Base-by-base conservation (phyloP, 2,797 vertebrate species). In the Botia almorhae region DNA sequence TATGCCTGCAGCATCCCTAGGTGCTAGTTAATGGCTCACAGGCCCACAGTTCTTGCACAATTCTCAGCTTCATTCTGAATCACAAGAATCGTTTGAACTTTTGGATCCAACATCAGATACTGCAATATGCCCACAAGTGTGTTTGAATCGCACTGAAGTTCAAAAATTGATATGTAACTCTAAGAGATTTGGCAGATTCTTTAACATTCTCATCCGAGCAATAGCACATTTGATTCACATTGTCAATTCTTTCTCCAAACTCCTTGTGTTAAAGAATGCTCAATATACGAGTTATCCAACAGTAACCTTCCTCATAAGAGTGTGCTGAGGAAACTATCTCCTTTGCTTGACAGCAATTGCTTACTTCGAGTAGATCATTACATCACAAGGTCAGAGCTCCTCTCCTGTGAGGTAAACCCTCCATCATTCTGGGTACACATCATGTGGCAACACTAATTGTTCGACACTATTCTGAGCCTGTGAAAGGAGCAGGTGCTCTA, bases 21-120 rank as follows among this genome's bases (percentile, higher is more conserved):
- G 29, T 3, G 1, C 7, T 11, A 43, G 26, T 10, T 46, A 21
- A n/a, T 65, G 78, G 60, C 48, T 73, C 13, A 55, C 19, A 13
- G 69, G 60, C 21, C 50, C 48, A 55, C n/a, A 19, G 7, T 72
- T 72, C 12, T 33, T 72, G 14, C 56, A 68, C 7, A 76, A 76
- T 23, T 67, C 48, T 33, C 33, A 17, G n/a, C 76, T 55, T 53
- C 17, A 1, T 4, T 21, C 11, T 14, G 26, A 55, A 36, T 21
- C 63, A 50, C 5, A 39, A 7, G 11, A 65, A 14, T 64, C n/a
- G 16, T 26, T 39, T 56, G 4, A 46, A 14, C 29, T 64, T 13
- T 19, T 80, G 16, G 14, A 72, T 13, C 58, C 69, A 12, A 16
- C 21, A 4, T 65, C n/a, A 23, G 46, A 65, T 29, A 16, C 46